Evolutionary conservation across 2,113 vertebrate species (phyloP), one percentile per base, ranked within the genome.

Genomic region (Eidolon helvum): DNA sequence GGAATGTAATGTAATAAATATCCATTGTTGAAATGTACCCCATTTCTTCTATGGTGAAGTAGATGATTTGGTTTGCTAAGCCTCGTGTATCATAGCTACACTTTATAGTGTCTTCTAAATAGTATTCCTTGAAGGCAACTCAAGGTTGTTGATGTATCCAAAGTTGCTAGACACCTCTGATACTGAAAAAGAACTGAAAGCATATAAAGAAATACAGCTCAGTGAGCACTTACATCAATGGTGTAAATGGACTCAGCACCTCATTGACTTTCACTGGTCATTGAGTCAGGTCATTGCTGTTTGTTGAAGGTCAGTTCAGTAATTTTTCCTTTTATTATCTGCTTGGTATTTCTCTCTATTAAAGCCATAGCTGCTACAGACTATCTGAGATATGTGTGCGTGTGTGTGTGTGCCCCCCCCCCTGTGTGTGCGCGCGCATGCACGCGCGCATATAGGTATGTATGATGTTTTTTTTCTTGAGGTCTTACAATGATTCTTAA

Each of bases 201-300:
- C 84, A 96, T 97, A 94, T 90, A 83, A 95, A 96, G 74, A 85
- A 96, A 93, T 65, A 57, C 61, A 95, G 92, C 65, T 92, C 95
- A 94, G 75, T 75, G 90, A 93, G 66, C 94, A 87, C 53, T 80
- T 90, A 90, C 94, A 87, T 95, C 83, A 90, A 18, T 68, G 82
- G 80, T 96, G 72, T 85, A 95, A 97, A 88, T 95, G 97, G 91
- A 96, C 71, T 78, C 71, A 84, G 82, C 65, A 90, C 84, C 16
- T 95, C 92, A 90, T 65, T 96, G 94, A 95, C 65, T 97, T 94
- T 96, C 84, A 90, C 71, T 94, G 92, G 69, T 95, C 95, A 88
- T 68, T 94, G 94, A 90, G 28, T 95, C 61, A 59, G 50, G 55
- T 61, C 45, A n/a, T 38, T 45, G 15, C n/a, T 95, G 69, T 93